Conservation (phyloP, 2,888 invertebrate genomes). For the Spisula subtruncata region DNA sequence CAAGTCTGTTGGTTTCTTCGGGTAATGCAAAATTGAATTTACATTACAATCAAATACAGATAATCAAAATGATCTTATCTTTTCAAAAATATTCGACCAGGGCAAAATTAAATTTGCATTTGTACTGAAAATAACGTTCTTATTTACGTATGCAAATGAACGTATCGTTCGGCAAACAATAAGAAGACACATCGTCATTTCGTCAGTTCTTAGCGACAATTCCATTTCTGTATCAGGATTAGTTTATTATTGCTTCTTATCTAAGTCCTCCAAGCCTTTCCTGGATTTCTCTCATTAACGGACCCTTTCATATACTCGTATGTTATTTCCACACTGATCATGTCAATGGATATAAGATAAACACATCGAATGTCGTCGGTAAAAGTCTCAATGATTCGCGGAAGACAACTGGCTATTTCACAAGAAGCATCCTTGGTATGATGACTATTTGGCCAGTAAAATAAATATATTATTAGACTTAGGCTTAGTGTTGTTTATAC, state of each 20-base stretch:
- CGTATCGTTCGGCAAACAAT: conserved; percentile 49
- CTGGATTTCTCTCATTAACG: too few relatives aligned
- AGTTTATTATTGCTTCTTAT: conserved; percentile 30
- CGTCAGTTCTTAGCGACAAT: too few relatives aligned
- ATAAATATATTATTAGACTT: too few relatives aligned
- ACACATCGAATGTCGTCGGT: neutral
- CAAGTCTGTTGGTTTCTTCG: conserved; percentile 14
- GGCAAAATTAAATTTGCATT: too few relatives aligned
- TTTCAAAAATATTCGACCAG: too few relatives aligned
- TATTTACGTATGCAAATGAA: conserved; percentile 59
- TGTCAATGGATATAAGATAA: neutral
- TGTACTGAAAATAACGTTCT: conserved; percentile 48
- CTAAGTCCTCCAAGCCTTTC: neutral
- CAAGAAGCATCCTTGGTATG: neutral
- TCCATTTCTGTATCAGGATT: too few relatives aligned
- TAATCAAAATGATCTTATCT: too few relatives aligned
- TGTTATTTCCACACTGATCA: conserved; percentile 14
- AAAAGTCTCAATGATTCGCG: neutral
- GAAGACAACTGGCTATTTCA: neutral
- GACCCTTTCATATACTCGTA: too few relatives aligned
- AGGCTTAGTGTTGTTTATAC: neutral
- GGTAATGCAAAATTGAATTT: conserved; percentile 17
- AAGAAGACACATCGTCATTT: too few relatives aligned
- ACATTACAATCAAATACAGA: too few relatives aligned
- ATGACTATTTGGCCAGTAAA: neutral